These are phyloP conservation scores for Cistogaster globosa DNA, from an alignment of 2,888 invertebrate species.

Conservation along the genomic window DNA sequence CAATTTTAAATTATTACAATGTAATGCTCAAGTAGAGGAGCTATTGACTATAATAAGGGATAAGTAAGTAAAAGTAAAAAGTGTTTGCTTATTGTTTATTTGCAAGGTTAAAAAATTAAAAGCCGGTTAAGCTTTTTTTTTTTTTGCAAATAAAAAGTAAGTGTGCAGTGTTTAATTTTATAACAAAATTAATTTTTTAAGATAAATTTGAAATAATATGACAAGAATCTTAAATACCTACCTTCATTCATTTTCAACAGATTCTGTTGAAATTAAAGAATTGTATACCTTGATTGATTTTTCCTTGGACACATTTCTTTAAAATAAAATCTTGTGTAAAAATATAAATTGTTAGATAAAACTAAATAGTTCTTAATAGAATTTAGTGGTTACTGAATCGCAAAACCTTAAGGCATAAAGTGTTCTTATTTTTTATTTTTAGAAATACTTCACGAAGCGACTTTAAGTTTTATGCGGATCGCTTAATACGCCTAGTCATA, in stretches of 20 bases:
- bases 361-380: too few relatives aligned
- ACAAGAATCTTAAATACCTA: neutral
- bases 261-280: neutral
- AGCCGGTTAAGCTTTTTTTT: neutral
- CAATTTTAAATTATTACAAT: conserved; percentile 81
- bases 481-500: conserved; percentile 97
- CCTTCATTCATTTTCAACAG: neutral
- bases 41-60: conserved; percentile 93
- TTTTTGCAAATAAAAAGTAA: too few relatives aligned
- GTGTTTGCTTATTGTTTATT: conserved; percentile 21
- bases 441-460: conserved; percentile 97
- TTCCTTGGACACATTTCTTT: neutral
- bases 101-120: neutral
- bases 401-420: neutral
- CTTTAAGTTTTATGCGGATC: conserved; percentile 99
- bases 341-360: too few relatives aligned
- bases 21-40: conserved; percentile 84
- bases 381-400: too few relatives aligned
- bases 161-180: too few relatives aligned
- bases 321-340: neutral
- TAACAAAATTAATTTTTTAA: too few relatives aligned
- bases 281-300: too few relatives aligned
- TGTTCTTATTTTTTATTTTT: conserved; percentile 75
- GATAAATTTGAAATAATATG: neutral
- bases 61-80: conserved; percentile 85